Evolutionary conservation across 2,797 vertebrate genomes (phyloP), one percentile per base, ranked within the genome.

Genomic region (Coranthus polyacanthus): DNA sequence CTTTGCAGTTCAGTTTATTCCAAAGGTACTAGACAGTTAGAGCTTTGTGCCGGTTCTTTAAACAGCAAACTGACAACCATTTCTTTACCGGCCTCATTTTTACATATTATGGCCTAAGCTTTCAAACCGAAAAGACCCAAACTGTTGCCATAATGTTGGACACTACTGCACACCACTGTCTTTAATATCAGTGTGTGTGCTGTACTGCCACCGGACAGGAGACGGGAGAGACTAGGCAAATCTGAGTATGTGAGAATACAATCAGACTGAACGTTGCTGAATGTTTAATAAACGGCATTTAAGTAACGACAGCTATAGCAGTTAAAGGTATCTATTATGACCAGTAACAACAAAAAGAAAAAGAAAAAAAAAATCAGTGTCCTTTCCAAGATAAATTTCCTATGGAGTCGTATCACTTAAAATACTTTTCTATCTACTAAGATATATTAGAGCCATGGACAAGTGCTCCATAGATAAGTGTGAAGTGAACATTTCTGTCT

Each of bases 41-140:
- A n/a, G 5, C 34, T 73, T n/a, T 54, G 17, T 59, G 17, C 43
- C 37, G 38, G 15, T 32, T 69, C 15, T 20, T 63, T 17, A 41
- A n/a, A 43, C 15, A 16, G 5, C 18, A 63, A 67, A 64, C 39
- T 51, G 11, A 72, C 56, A 80, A 52, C 8, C 38, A 72, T 49
- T 62, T 78, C 16, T 44, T 36, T 32, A 57, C 21, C 16, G 10
- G 43, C 29, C 29, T 32, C 29, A 32, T 32, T 32, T 32, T 32
- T 32, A 32, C 29, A 32, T 9, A 32, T 32, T 32, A 32, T 32
- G 10, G 29, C 29, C 10, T 32, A 32, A 32, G 29, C 29, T 32
- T 32, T 32, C 29, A 60, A 61, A 72, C 42, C 54, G 1, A 5
- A 55, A 45, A 12, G 32, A 5, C 26, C 51, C 10, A 51, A 59